phyloP scores from a whole-genome alignment of 2,797 vertebrate species.

The Tokudaia muenninki region DNA sequence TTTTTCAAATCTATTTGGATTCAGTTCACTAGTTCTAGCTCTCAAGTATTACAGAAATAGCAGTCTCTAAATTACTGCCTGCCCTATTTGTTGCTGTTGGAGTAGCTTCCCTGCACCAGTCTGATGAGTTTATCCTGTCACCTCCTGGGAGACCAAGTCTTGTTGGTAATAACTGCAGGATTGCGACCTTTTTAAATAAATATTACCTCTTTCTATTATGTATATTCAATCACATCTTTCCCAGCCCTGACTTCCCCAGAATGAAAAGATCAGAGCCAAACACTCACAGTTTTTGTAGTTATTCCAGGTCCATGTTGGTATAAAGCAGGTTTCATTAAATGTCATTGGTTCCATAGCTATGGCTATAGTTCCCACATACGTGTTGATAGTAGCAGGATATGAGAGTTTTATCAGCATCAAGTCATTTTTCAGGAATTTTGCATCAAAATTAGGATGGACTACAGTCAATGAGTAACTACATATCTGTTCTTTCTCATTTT shows the following conservation, averaged over 20 bases:
- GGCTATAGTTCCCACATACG: conserved; percentile 71
- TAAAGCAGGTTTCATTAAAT: conserved; percentile 75
- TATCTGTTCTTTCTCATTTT: conserved; percentile 63
- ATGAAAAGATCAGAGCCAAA: neutral
- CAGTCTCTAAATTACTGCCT: neutral
- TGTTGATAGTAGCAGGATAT: neutral
- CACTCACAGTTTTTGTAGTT: conserved; percentile 68
- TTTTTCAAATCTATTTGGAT: neutral
- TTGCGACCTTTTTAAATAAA: neutral
- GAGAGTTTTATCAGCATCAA: conserved; percentile 80
- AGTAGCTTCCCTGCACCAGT: neutral
- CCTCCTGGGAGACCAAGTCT: neutral
- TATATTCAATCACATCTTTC: neutral
- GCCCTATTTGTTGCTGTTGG: neutral
- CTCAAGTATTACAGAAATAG: neutral
- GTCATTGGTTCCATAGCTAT: conserved; percentile 20
- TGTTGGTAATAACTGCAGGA: neutral
- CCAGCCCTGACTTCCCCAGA: neutral
- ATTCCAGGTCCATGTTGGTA: conserved; percentile 80
- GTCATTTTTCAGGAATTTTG: conserved; percentile 37
- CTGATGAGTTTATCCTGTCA: neutral
- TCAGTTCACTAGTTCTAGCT: neutral
- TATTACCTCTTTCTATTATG: neutral
- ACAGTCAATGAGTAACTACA: conserved; percentile 22
- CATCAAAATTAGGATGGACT: conserved; percentile 62